Percentiles rank a stretch among this genome's conserved stretches.
phyloP scores from a whole-genome alignment of 2,797 vertebrate species.

The Acanthurus tractus region DNA sequence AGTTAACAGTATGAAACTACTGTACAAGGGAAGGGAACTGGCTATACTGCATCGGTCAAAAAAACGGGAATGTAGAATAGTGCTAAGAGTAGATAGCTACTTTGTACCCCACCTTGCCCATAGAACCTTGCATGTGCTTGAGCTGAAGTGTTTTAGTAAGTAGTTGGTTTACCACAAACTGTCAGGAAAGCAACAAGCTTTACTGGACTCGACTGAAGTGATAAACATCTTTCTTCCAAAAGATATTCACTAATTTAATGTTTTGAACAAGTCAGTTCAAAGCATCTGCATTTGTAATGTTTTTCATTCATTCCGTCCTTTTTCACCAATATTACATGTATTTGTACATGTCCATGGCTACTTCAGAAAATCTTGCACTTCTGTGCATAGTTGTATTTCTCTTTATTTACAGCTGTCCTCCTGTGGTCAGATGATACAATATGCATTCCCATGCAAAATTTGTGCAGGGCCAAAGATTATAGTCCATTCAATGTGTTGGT shows the following conservation, averaged over 20 bases:
- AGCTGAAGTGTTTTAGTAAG: neutral
- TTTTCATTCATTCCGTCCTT: neutral
- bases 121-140: neutral
- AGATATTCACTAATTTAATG: neutral
- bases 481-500: neutral
- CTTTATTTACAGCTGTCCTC: neutral
- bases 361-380: neutral
- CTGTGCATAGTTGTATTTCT: neutral
- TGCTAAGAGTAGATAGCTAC: neutral
- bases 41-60: neutral
- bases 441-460: neutral
- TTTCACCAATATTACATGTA: neutral
- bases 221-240: neutral
- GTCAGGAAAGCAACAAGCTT: neutral
- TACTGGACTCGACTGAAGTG: neutral
- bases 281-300: neutral
- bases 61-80: slow-evolving; percentile 1
- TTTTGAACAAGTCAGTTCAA: neutral
- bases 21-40: slow-evolving; percentile 12
- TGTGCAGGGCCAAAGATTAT: neutral
- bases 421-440: neutral
- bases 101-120: neutral
- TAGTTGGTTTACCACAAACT: neutral
- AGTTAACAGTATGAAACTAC: slow-evolving; percentile 15
- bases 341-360: neutral